Evolutionary conservation across 2,797 vertebrate species (phyloP).

Genomic region (Hylomyscus alleni): DNA sequence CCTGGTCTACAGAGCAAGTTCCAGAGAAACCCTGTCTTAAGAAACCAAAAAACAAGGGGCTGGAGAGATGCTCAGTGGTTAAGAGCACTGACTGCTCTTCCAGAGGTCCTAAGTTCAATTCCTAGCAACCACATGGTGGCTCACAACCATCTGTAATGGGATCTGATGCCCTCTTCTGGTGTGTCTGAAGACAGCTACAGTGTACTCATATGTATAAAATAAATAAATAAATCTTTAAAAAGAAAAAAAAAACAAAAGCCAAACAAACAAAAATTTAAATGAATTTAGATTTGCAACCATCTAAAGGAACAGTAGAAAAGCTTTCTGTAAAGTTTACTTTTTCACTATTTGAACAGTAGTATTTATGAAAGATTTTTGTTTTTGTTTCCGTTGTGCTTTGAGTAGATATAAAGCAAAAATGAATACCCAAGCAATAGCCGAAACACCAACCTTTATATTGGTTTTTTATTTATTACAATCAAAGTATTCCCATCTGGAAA

Average conservation of each 20-base stretch:
- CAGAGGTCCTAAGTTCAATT: no score
- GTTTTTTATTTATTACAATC: constrained; percentile 35
- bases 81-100: no score
- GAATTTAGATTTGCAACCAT: constrained; percentile 25
- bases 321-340: constrained; percentile 39
- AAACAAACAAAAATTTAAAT: background rate
- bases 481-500: constrained; percentile 33
- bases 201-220: no score
- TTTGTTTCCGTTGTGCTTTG: constrained; percentile 49
- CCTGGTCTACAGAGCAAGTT: no score
- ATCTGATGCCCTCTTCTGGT: no score
- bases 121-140: no score
- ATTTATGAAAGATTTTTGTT: constrained; percentile 30
- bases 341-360: constrained; percentile 6
- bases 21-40: no score
- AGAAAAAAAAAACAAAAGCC: background rate
- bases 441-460: constrained; percentile 54
- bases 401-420: constrained; percentile 21
- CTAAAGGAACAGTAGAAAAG: constrained; percentile 20
- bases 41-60: no score
- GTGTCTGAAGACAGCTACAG: no score
- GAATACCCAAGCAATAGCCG: background rate
- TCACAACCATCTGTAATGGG: no score
- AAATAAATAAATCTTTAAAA: no score
- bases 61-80: no score